Evolutionary conservation across 2,888 invertebrate species (phyloP).

Genomic region (Melipona beecheii): DNA sequence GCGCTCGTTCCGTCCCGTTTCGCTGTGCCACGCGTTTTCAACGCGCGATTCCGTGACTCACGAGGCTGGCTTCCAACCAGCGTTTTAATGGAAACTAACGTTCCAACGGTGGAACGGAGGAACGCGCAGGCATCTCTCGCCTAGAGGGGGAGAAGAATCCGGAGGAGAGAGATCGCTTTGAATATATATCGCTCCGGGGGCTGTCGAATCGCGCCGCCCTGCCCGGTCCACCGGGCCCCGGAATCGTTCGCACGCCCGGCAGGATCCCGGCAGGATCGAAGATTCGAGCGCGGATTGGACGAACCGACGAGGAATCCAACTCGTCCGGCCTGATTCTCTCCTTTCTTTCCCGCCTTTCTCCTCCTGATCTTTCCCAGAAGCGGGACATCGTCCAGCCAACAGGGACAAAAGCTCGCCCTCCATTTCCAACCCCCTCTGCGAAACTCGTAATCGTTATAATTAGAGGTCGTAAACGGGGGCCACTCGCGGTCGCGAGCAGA

Average conservation of each 20-base stretch:
- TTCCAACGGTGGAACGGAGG: background rate
- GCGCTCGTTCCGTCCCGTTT: slow-evolving; percentile 23
- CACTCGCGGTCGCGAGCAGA: background rate
- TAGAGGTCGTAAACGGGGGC: slow-evolving; percentile 69
- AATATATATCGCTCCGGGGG: slow-evolving; percentile 51
- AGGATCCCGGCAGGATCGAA: slow-evolving; percentile 32
- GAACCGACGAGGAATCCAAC: slow-evolving; percentile 29
- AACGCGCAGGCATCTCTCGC: background rate
- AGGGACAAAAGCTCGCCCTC: slow-evolving; percentile 58
- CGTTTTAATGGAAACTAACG: background rate
- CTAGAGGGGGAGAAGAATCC: background rate
- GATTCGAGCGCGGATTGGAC: slow-evolving; percentile 51
- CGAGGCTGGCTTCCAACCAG: background rate
- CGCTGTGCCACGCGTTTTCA: slow-evolving; percentile 5
- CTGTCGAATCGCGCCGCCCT: slow-evolving; percentile 53
- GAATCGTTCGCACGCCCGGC: slow-evolving; percentile 10
- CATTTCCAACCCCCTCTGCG: no score
- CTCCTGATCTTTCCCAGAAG: slow-evolving; percentile 58
- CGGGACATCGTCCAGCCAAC: slow-evolving; percentile 48
- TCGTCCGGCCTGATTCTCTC: background rate
- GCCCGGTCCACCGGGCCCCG: background rate
- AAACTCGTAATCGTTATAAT: slow-evolving; percentile 68
- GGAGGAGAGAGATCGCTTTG: slow-evolving; percentile 35
- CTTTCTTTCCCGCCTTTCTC: slow-evolving; percentile 18
- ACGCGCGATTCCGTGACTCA: slow-evolving; percentile 44